Conservation (phyloP, 2,113 vertebrate genomes). For the Lonchura striata region DNA sequence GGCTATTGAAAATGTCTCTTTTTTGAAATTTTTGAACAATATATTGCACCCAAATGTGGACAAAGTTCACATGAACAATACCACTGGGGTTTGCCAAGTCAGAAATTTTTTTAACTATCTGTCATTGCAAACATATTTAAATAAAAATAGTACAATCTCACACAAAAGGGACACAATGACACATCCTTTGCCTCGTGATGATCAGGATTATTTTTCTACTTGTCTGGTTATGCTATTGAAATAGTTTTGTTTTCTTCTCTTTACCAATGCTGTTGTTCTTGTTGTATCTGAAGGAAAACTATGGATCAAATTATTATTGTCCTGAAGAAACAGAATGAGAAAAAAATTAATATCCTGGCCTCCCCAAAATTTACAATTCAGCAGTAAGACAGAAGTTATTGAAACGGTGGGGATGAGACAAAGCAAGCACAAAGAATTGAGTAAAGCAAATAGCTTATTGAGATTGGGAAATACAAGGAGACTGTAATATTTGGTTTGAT, state of each 20-base stretch:
- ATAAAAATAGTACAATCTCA: neutral
- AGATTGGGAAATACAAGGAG: neutral
- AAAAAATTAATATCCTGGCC: rapidly evolving
- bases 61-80: neutral
- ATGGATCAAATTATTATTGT: neutral
- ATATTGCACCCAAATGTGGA: neutral
- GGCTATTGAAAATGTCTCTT: neutral
- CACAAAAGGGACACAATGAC: neutral
- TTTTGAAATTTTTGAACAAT: neutral
- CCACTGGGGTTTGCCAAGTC: neutral
- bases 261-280: neutral
- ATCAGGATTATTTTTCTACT: neutral
- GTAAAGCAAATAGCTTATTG: neutral
- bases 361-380: neutral
- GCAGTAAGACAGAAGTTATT: neutral
- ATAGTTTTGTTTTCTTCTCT: neutral
- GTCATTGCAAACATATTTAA: neutral
- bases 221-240: neutral
- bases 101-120: neutral
- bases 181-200: neutral
- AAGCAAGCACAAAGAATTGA: neutral
- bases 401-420: neutral
- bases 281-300: neutral
- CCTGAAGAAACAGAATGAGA: neutral
- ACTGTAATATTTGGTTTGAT: neutral